These are phyloP conservation scores for Molossus molossus DNA, from an alignment of 2,797 vertebrate species.

Conservation along the genomic window DNA sequence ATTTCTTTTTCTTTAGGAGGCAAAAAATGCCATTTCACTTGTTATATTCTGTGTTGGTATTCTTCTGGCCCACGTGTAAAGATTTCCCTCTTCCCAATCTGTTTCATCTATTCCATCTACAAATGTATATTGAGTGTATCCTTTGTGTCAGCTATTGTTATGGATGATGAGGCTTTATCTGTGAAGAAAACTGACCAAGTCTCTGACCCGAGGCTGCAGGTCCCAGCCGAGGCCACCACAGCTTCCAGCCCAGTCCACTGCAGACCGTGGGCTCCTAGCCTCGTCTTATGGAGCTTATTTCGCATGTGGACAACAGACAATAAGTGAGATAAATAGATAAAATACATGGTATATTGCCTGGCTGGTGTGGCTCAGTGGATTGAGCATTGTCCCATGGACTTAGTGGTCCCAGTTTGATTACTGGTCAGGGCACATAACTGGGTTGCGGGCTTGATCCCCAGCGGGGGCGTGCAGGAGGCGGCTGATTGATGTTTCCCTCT, in stretches of 20 bases:
- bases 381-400: no score
- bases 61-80: slow-evolving; percentile 41
- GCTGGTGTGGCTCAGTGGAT: neutral
- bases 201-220: no score
- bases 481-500: no score
- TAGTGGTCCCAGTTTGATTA: no score
- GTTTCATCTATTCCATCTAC: slow-evolving; percentile 59
- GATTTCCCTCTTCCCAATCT: neutral
- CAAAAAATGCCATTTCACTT: slow-evolving; percentile 57
- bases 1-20: slow-evolving; percentile 34
- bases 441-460: no score
- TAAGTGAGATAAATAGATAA: slow-evolving; percentile 37
- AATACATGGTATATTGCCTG: neutral
- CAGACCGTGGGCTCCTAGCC: no score
- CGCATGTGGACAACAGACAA: neutral
- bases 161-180: neutral
- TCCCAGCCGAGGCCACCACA: no score
- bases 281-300: neutral
- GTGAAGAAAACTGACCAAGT: neutral
- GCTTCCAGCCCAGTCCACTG: no score
- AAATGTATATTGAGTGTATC: neutral
- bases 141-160: neutral
- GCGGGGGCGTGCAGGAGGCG: no score
- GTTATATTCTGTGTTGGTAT: slow-evolving; percentile 7
- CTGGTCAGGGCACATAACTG: no score